Conservation (phyloP, 2,113 vertebrate species). For the Aegithalos caudatus region DNA sequence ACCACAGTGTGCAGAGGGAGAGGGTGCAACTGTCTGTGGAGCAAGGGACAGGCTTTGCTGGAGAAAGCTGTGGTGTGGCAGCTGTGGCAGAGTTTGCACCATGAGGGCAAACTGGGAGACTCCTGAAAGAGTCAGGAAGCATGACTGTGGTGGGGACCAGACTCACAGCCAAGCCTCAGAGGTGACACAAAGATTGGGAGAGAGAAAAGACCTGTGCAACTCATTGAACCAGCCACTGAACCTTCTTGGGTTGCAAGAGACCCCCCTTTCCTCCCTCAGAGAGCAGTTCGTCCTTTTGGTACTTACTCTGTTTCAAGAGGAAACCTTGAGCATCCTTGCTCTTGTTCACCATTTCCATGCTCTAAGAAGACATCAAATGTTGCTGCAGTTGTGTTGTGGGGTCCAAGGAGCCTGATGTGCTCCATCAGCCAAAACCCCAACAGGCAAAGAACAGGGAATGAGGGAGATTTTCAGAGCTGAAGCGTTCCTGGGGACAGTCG, state of each 20-base stretch:
- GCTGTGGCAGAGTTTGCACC: background rate
- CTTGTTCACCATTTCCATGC: rapidly evolving
- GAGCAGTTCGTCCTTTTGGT: background rate
- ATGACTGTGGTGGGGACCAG: background rate
- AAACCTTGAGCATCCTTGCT: background rate
- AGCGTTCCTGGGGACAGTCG: rapidly evolving
- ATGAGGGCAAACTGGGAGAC: background rate
- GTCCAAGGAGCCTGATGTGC: background rate
- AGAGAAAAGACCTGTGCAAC: background rate
- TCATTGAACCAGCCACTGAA: background rate
- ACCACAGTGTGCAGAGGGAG: background rate
- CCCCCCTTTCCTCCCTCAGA: background rate
- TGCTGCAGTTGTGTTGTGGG: background rate
- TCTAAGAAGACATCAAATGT: background rate
- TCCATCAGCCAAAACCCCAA: background rate
- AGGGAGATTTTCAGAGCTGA: background rate
- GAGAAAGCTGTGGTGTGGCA: background rate
- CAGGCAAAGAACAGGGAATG: background rate
- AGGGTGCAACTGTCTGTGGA: background rate
- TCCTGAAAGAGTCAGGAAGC: background rate
- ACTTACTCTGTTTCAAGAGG: background rate
- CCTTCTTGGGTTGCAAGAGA: background rate
- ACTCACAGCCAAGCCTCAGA: background rate
- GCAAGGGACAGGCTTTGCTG: background rate
- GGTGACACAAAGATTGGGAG: background rate